Percentiles rank a stretch among this genome's conserved stretches.
These are phyloP conservation scores for Dallia pectoralis DNA, from an alignment of 2,797 vertebrate species.

Conservation along the genomic window DNA sequence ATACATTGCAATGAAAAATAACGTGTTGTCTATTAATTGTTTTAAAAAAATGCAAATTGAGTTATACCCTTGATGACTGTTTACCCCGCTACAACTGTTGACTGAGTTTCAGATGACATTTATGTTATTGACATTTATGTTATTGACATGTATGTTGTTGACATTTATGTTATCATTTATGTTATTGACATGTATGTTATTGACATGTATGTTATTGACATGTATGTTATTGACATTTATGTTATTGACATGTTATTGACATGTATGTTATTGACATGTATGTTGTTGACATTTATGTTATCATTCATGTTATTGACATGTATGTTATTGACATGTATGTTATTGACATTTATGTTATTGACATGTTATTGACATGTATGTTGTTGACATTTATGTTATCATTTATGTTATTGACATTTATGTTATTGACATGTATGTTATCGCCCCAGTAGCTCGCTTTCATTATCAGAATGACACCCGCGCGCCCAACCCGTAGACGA, in stretches of 20 bases:
- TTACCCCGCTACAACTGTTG: not conserved
- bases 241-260: not conserved
- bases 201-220: not conserved
- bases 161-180: too few species aligned
- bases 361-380: not conserved
- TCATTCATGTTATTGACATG: not conserved
- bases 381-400: too few species aligned
- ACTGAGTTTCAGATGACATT: not conserved
- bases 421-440: not conserved
- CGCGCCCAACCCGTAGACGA: not conserved
- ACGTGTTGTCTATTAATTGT: not conserved
- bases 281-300: not conserved
- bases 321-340: too few species aligned
- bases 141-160: too few species aligned
- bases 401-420: too few species aligned
- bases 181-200: not conserved
- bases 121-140: too few species aligned
- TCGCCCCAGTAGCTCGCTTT: not conserved
- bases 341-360: too few species aligned
- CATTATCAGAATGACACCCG: not conserved
- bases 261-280: too few species aligned
- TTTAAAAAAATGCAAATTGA: not conserved
- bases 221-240: too few species aligned
- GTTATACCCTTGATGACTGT: not conserved
- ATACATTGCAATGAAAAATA: not conserved